These are phyloP conservation scores for Drosophila stalkeri DNA, from an alignment of 2,888 invertebrate species.

Conservation along the genomic window DNA sequence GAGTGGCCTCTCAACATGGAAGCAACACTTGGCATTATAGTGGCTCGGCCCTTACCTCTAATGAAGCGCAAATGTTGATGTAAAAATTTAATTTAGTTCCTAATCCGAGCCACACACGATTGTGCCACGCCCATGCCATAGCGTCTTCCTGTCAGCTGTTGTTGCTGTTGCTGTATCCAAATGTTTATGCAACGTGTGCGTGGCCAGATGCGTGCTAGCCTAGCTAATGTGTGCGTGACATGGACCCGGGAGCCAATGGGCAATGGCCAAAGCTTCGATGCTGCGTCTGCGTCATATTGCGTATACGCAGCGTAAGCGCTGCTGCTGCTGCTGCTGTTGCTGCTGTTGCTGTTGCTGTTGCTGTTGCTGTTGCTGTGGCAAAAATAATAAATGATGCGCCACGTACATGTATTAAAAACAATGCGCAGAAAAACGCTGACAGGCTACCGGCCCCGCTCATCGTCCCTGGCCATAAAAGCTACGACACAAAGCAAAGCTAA, in stretches of 20 bases:
- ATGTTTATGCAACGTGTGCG: constrained; percentile 78
- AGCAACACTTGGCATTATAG: constrained; percentile 66
- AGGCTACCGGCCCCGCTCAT: constrained; percentile 20
- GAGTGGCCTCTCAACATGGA: constrained; percentile 60
- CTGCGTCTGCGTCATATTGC: constrained; percentile 53
- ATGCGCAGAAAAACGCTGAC: constrained; percentile 77
- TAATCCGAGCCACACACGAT: constrained; percentile 66
- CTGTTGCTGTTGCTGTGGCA: constrained; percentile 25
- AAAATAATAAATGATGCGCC: constrained; percentile 78
- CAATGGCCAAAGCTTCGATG: background rate
- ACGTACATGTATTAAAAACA: constrained; percentile 79
- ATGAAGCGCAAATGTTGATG: constrained; percentile 80
- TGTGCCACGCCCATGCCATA: constrained; percentile 27
- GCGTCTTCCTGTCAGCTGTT: constrained; percentile 2
- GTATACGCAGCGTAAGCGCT: constrained; percentile 59
- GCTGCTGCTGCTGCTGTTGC: background rate
- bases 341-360: constrained; percentile 5
- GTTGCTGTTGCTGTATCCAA: constrained; percentile 55
- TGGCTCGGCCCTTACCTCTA: constrained; percentile 59
- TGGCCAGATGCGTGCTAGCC: constrained; percentile 70
- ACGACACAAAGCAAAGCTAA: constrained; percentile 70
- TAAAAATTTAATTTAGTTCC: constrained; percentile 79
- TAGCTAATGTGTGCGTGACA: constrained; percentile 76
- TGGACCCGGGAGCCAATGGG: constrained; percentile 57
- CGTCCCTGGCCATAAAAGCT: constrained; percentile 43